Base-by-base conservation (phyloP, 2,888 invertebrate genomes). In the Pyrocoelia pectoralis region DNA sequence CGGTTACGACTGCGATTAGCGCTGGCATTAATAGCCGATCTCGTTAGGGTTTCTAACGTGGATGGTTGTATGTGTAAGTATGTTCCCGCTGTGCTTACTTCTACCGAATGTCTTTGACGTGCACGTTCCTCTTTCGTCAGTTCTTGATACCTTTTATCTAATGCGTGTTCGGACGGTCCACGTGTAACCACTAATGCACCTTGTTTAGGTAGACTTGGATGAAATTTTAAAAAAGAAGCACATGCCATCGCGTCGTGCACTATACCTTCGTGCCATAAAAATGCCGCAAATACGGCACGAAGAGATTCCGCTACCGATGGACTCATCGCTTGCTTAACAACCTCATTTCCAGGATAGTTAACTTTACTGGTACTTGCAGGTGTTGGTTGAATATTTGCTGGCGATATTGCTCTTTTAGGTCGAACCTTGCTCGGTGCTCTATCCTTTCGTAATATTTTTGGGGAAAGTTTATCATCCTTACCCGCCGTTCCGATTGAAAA, bases 171-270 rank as follows among this genome's bases (percentile, higher is more conserved):
- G 13, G 74, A 71, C 24, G 81, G 82, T 69, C 73, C 75, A 73
- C 88, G 85, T 0, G 93, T 93, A 1, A 93, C 88, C 0, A 94
- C 93, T 0, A 89, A 83, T 72, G 84, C 92, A 68, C 86, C 92
- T 76, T 91, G 89, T 77, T 95, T 95, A 13, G 94, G 93, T 63
- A 95, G 80, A 24, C 89, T 88, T 0, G 95, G 95, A 80, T 95
- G 93, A 78, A 98, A 98, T 81, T 97, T 97, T 6, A 98, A 85
- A 78, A 95, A 98, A 0, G 97, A 95, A 0, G 98, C 96, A 77
- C 97, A 97, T 0, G 98, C 97, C 90, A 98, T 98, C 4, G 98
- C 97, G 79, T 98, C 98, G 78, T 97, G 97, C 0, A 98, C 97
- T 49, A 98, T 90, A 86, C 86, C 94, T 83, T 98, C 97, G 77